Evolutionary conservation across 1,140 invertebrate genomes (phyloP).

Genomic region (Drosophila ambigua): DNA sequence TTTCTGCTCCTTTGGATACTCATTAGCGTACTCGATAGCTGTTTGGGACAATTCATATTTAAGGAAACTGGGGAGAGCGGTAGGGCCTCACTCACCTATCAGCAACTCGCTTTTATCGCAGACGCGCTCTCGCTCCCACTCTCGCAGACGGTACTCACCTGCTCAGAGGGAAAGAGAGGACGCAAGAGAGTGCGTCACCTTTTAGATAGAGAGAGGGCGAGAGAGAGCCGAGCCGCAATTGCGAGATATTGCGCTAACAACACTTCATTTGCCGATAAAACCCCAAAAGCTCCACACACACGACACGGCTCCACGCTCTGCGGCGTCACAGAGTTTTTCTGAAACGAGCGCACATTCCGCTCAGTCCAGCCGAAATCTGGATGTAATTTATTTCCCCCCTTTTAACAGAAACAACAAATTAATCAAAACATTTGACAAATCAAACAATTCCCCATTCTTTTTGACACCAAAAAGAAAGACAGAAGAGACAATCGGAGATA

Average conservation of each 20-base stretch:
- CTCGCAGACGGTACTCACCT: background rate
- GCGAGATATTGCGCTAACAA: conserved; percentile 49
- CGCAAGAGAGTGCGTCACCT: too few relatives aligned
- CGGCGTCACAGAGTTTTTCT: conserved; percentile 48
- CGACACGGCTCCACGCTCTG: conserved; percentile 37
- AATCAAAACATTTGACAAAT: conserved; percentile 52
- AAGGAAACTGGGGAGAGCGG: background rate
- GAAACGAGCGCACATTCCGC: conserved; percentile 53
- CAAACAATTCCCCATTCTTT: conserved; percentile 35
- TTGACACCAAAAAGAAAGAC: conserved; percentile 6
- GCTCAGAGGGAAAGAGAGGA: too few relatives aligned
- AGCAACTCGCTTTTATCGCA: conserved; percentile 37
- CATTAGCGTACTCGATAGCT: too few relatives aligned
- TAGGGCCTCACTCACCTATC: conserved; percentile 4
- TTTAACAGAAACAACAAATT: conserved; percentile 45
- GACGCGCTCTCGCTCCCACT: conserved; percentile 10
- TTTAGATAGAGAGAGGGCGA: too few relatives aligned
- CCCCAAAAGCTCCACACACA: conserved; percentile 55
- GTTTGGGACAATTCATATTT: too few relatives aligned
- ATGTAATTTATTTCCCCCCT: conserved; percentile 61
- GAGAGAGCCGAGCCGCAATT: conserved; percentile 32
- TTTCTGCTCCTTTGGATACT: too few relatives aligned
- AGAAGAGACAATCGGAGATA: conserved; percentile 13
- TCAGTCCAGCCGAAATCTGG: conserved; percentile 31
- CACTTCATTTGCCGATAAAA: conserved; percentile 79